Percentiles rank a stretch among this genome's conserved stretches.
Evolutionary conservation across 2,113 vertebrate genomes (phyloP).

Genomic region (Coptodon bakossiorum): DNA sequence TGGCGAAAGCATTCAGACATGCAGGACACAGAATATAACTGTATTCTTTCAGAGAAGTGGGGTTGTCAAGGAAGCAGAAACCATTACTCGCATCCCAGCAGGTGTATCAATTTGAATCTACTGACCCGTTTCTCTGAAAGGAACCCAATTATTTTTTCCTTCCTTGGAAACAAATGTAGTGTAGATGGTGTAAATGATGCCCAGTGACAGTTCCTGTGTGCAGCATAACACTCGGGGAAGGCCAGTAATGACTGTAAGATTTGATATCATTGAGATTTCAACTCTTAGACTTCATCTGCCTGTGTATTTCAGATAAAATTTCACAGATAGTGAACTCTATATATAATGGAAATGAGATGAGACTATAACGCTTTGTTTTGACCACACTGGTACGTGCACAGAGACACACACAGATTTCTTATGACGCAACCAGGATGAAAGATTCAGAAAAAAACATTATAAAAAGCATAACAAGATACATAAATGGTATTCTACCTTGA

Average conservation of each 20-base stretch:
- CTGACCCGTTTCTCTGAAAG: background rate
- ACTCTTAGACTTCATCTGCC: background rate
- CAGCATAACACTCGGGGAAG: background rate
- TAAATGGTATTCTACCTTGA: background rate
- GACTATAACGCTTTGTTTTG: background rate
- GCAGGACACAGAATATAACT: background rate
- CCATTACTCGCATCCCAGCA: background rate
- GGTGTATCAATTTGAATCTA: background rate
- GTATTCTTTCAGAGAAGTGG: background rate
- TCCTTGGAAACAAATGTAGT: background rate
- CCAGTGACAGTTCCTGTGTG: background rate
- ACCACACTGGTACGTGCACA: background rate
- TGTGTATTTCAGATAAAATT: background rate
- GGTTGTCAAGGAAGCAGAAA: background rate
- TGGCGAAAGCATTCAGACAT: background rate
- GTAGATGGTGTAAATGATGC: background rate
- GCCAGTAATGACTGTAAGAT: background rate
- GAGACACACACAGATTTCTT: background rate
- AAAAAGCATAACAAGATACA: background rate
- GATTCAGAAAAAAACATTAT: background rate
- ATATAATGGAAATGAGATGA: background rate
- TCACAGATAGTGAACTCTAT: background rate
- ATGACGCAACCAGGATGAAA: conserved; percentile 7
- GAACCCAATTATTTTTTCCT: background rate
- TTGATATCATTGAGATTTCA: background rate